phyloP scores from a whole-genome alignment of 2,797 vertebrate genomes.

The Sciaenops ocellatus region DNA sequence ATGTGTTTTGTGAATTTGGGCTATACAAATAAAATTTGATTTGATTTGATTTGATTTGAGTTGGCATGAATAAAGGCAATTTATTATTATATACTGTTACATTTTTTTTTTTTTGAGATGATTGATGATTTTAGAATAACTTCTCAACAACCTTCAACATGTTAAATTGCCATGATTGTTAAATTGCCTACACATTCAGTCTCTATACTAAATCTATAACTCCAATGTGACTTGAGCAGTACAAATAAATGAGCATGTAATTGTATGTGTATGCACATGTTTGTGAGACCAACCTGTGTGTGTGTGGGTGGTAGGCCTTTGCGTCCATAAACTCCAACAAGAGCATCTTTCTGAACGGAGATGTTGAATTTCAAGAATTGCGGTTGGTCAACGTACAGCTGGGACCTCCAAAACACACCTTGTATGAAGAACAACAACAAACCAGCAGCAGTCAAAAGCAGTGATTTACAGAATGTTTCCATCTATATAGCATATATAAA shows the following conservation, averaged over 20 bases:
- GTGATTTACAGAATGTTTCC: background rate
- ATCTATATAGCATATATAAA: background rate
- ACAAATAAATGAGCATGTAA: background rate
- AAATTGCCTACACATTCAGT: too few species aligned
- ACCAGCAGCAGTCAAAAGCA: background rate
- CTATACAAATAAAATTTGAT: too few species aligned
- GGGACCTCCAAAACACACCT: conserved; percentile 98
- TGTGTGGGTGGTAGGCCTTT: conserved; percentile 98
- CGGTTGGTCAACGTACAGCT: conserved; percentile 96
- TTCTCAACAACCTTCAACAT: too few species aligned
- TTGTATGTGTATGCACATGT: background rate
- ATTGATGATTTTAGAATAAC: too few species aligned
- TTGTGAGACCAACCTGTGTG: conserved; percentile 89
- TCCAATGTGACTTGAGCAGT: background rate
- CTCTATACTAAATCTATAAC: background rate
- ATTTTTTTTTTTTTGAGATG: too few species aligned
- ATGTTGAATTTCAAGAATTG: conserved; percentile 99
- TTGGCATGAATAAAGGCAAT: too few species aligned
- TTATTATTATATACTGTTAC: too few species aligned
- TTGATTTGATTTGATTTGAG: too few species aligned
- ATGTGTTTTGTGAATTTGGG: too few species aligned
- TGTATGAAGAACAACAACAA: conserved; percentile 8
- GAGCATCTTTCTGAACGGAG: conserved; percentile 95
- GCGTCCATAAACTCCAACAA: conserved; percentile 97
- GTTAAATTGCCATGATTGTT: background rate